Evolutionary conservation across 2,888 invertebrate genomes (phyloP).

Genomic region (Latheticus oryzae): DNA sequence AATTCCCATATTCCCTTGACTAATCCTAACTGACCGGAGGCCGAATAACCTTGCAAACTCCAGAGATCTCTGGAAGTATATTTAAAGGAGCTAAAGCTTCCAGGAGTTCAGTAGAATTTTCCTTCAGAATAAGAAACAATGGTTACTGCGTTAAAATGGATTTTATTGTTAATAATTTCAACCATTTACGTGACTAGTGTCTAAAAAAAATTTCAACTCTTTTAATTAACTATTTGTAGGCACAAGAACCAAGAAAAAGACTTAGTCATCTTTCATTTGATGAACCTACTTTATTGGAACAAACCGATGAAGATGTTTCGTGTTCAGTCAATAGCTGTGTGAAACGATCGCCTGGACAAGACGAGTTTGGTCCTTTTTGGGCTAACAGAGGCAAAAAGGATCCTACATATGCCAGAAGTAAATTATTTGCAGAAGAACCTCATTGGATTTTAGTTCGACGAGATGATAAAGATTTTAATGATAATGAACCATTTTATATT

Average conservation of each 20-base stretch:
- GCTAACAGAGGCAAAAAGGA: conserved; percentile 66
- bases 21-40: conserved; percentile 60
- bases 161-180: conserved; percentile 44
- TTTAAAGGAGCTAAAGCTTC: conserved; percentile 44
- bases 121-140: conserved; percentile 41
- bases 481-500: conserved; percentile 58
- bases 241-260: conserved; percentile 53
- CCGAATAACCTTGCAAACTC: conserved; percentile 54
- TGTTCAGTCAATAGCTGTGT: conserved; percentile 47
- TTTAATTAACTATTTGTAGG: conserved; percentile 45
- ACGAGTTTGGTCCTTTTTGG: conserved; percentile 65
- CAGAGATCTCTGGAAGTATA: conserved; percentile 60
- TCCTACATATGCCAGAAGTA: conserved; percentile 59
- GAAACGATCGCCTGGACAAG: conserved; percentile 51
- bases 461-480: conserved; percentile 51
- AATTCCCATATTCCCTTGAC: conserved; percentile 61
- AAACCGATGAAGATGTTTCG: conserved; percentile 47
- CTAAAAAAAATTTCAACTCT: conserved; percentile 7
- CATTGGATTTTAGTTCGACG: conserved; percentile 68
- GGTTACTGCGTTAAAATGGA: conserved; percentile 41
- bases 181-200: conserved; percentile 50
- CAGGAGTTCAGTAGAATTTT: conserved; percentile 13
- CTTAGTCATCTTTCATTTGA: conserved; percentile 36
- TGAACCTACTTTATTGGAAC: conserved; percentile 13
- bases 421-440: conserved; percentile 69